Percentiles rank a stretch among this genome's conserved stretches.
phyloP scores from a whole-genome alignment of 2,113 vertebrate species.

The Chloropsis hardwickii region DNA sequence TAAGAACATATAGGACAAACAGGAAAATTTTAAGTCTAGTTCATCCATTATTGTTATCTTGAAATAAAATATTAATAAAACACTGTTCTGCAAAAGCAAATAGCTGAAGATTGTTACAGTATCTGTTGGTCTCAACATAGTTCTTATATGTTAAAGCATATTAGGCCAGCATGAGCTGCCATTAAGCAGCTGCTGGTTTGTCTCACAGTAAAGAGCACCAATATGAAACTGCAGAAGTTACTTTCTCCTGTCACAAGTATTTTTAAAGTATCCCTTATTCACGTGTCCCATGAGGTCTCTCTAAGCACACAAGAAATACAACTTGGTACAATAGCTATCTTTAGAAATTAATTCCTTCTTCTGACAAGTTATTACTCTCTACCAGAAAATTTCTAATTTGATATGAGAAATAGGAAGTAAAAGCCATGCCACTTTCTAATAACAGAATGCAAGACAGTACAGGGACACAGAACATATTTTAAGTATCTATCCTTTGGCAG shows the following conservation, averaged over 20 bases:
- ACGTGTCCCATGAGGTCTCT: rapidly evolving
- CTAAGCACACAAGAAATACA: neutral
- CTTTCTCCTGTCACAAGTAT: neutral
- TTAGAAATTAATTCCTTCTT: neutral
- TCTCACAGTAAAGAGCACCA: neutral
- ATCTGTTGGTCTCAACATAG: neutral
- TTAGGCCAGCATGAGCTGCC: neutral
- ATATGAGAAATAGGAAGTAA: neutral
- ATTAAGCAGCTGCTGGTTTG: neutral
- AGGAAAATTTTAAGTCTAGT: neutral
- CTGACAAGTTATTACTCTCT: neutral
- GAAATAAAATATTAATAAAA: neutral
- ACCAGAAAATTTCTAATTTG: neutral
- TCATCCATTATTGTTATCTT: neutral
- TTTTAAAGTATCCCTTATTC: neutral
- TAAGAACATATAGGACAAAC: neutral
- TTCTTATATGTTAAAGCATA: neutral
- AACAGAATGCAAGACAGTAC: neutral
- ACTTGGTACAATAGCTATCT: neutral
- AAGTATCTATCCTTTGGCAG: neutral
- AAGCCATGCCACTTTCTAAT: neutral
- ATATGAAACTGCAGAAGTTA: neutral
- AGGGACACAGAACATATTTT: neutral
- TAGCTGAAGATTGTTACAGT: neutral
- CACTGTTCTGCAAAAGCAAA: neutral